Percentiles rank a stretch among this genome's conserved stretches.
Conservation (phyloP, 2,888 invertebrate genomes). For the Acleris sparsana region DNA sequence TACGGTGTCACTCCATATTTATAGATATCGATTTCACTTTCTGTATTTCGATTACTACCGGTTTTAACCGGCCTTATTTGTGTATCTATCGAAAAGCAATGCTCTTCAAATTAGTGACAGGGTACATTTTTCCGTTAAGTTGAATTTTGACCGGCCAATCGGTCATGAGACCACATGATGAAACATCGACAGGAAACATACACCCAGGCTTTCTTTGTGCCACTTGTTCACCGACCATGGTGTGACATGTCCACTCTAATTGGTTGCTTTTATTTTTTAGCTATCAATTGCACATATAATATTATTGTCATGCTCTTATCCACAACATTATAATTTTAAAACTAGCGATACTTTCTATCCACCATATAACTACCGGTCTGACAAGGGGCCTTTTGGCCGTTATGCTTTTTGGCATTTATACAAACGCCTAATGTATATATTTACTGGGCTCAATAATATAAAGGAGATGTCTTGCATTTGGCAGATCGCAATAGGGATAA, state of each 20-base stretch:
- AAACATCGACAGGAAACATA: conserved; percentile 42
- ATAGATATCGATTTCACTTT: conserved; percentile 21
- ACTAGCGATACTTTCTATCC: conserved; percentile 25
- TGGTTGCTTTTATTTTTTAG: conserved; percentile 39
- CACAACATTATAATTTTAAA: conserved; percentile 1
- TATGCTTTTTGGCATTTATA: conserved; percentile 6
- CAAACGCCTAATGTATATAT: background rate
- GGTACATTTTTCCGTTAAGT: conserved; percentile 7
- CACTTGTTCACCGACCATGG: conserved; percentile 51
- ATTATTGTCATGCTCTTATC: conserved; percentile 2
- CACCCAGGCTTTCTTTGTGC: conserved; percentile 54
- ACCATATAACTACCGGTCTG: background rate
- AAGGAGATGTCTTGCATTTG: conserved; percentile 7
- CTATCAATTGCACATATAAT: conserved; percentile 4
- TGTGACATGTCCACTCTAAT: conserved; percentile 52
- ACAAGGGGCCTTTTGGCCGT: conserved; percentile 11
- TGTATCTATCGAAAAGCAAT: conserved; percentile 8
- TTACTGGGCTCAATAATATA: background rate
- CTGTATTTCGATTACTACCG: conserved; percentile 12
- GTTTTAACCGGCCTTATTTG: conserved; percentile 12
- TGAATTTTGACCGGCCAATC: conserved; percentile 20
- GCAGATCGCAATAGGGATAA: background rate
- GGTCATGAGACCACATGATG: conserved; percentile 41
- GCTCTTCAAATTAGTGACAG: conserved; percentile 3
- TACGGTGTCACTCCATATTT: conserved; percentile 13